Conservation (phyloP, 2,113 vertebrate species). For the human (Homo sapiens) region DNA sequence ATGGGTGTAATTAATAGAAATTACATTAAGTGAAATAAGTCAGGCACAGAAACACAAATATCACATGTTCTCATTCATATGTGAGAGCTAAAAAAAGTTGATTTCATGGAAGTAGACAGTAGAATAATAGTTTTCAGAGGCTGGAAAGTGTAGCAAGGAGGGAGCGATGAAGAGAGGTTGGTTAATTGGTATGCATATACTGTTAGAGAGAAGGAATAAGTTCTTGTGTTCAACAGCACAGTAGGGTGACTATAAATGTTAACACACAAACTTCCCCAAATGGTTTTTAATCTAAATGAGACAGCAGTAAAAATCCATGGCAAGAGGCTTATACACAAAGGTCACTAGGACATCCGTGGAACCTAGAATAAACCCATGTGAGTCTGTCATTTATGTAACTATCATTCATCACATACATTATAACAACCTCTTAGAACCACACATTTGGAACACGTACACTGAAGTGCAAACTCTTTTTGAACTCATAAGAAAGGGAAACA, state of each 20-base stretch:
- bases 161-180: background rate
- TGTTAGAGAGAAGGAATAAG: background rate
- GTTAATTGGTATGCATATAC: background rate
- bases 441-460: background rate
- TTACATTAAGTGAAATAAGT: background rate
- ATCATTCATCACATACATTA: background rate
- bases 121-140: background rate
- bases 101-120: background rate
- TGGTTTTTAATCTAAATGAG: background rate
- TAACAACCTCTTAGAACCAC: background rate
- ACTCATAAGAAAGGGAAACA: background rate
- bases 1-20: background rate
- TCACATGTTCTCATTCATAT: background rate
- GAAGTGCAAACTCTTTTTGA: background rate
- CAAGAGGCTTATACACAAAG: fast-evolving
- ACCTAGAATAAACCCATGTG: background rate
- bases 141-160: background rate
- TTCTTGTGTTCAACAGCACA: background rate
- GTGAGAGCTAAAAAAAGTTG: background rate
- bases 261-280: background rate
- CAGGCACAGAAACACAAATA: background rate
- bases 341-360: background rate
- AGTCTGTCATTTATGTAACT: background rate
- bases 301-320: background rate
- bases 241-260: background rate